Conservation (phyloP, 2,113 vertebrate genomes). For the Mystacornis crossleyi region DNA sequence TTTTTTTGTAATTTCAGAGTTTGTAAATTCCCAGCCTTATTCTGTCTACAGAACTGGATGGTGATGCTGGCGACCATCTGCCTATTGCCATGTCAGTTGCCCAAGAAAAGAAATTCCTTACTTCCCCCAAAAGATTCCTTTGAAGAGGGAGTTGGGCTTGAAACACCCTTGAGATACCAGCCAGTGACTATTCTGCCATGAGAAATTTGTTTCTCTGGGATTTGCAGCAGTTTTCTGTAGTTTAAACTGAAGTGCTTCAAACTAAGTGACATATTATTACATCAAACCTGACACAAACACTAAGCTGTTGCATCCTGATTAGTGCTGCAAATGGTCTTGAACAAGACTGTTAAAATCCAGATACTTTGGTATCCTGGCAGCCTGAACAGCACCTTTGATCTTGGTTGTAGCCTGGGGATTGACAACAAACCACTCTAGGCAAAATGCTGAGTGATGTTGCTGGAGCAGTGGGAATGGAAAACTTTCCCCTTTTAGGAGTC, state of each 20-base stretch:
- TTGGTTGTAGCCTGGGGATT: neutral
- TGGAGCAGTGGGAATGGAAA: neutral
- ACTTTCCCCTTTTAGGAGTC: neutral
- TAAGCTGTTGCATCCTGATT: neutral
- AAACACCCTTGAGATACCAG: neutral
- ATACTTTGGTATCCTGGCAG: neutral
- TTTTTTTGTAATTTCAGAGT: neutral
- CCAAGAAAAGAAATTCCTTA: neutral
- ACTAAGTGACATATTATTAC: neutral
- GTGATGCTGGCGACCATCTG: neutral
- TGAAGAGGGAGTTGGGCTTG: neutral
- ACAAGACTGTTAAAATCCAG: neutral
- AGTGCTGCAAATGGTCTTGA: neutral
- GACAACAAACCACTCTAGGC: neutral
- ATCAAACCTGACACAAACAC: neutral
- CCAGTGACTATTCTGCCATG: neutral
- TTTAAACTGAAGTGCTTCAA: neutral
- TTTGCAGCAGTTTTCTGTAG: neutral
- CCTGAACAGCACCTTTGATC: neutral
- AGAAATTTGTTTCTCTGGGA: neutral
- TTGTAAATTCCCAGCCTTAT: neutral
- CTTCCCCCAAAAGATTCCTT: fast-evolving
- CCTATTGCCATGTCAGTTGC: neutral
- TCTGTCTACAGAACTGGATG: neutral
- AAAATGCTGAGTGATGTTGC: neutral